A percentile compares a stretch with the other conserved stretches of the same genome.
phyloP scores from a whole-genome alignment of 2,113 vertebrate species.

The Heloderma charlesbogerti region DNA sequence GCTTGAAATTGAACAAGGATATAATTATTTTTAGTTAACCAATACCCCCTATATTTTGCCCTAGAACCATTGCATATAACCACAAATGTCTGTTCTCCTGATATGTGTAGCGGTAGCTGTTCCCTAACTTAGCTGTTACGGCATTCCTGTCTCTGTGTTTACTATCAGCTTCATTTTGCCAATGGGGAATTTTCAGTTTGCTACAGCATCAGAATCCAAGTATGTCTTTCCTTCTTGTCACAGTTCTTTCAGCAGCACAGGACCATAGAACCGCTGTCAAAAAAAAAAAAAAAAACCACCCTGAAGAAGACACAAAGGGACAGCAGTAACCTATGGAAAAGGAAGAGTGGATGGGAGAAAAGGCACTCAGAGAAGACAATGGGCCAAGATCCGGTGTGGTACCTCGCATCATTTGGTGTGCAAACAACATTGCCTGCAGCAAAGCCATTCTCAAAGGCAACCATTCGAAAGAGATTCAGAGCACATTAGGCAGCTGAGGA shows the following conservation, averaged over 20 bases:
- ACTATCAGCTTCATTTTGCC: conserved; percentile 45
- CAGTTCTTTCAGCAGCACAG: conserved; percentile 33
- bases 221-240: conserved; percentile 36
- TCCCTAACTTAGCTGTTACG: conserved; percentile 27
- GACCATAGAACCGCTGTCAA: conserved; percentile 46
- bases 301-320: conserved; percentile 42
- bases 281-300: background rate
- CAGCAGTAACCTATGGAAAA: conserved; percentile 53
- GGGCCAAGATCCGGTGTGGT: accelerated
- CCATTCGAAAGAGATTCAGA: conserved; percentile 16
- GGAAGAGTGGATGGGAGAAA: conserved; percentile 9
- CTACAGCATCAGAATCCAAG: conserved; percentile 52
- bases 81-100: conserved; percentile 54
- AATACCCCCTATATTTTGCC: conserved; percentile 40
- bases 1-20: conserved; percentile 2
- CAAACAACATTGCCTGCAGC: conserved; percentile 1
- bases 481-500: conserved; percentile 39
- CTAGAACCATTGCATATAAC: conserved; percentile 36
- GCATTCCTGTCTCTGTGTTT: conserved; percentile 47
- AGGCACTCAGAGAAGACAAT: background rate
- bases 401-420: accelerated
- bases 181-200: conserved; percentile 51
- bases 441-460: conserved; percentile 13
- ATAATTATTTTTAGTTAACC: conserved; percentile 46
- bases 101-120: background rate